These are phyloP conservation scores for Percina caprodes DNA, from an alignment of 2,113 vertebrate species.

Conservation along the genomic window DNA sequence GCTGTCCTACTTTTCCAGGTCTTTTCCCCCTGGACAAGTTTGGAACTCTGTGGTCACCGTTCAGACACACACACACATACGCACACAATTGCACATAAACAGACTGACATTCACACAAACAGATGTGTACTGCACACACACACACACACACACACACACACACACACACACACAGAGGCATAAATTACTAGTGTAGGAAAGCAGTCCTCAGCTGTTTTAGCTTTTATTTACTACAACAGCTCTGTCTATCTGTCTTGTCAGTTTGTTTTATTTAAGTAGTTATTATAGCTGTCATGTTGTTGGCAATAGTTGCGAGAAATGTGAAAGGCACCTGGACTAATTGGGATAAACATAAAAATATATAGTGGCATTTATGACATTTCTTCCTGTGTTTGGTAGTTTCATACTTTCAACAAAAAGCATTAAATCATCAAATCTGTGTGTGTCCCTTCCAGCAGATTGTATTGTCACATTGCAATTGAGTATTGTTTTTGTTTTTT, in stretches of 20 bases:
- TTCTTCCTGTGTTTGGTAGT: background rate
- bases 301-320: background rate
- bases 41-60: slow-evolving; percentile 56
- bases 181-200: slow-evolving; percentile 27
- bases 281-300: background rate
- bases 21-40: slow-evolving; percentile 69
- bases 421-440: background rate
- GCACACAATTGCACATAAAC: slow-evolving; percentile 28
- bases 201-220: slow-evolving; percentile 31
- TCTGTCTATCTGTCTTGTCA: background rate
- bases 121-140: slow-evolving; percentile 23
- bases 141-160: background rate
- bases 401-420: background rate
- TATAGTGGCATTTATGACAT: background rate
- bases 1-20: slow-evolving; percentile 75
- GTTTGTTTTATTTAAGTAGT: background rate
- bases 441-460: background rate
- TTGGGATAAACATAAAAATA: background rate
- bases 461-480: background rate
- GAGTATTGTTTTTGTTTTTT: background rate
- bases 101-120: slow-evolving; percentile 17
- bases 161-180: slow-evolving; percentile 18
- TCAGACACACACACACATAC: slow-evolving; percentile 32
- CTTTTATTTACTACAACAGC: background rate
- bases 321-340: background rate